Evolutionary conservation across 2,113 vertebrate genomes (phyloP).

Genomic region (Promerops cafer): DNA sequence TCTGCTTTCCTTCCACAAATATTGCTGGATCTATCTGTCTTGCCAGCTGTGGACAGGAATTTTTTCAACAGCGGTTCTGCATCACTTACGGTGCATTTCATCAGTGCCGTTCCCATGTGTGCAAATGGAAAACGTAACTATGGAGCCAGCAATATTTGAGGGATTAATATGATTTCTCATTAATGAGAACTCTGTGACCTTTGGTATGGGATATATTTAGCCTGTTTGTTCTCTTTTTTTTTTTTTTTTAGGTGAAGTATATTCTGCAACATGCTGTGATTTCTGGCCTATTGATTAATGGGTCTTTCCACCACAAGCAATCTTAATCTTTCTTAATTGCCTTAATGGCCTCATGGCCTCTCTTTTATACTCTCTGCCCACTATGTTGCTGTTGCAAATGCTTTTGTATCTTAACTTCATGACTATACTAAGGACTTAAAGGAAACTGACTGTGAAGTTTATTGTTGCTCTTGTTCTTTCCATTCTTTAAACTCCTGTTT

Average conservation of each 20-base stretch:
- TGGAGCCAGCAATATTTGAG: conserved; percentile 3
- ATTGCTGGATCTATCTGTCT: neutral
- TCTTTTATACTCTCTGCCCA: conserved; percentile 68
- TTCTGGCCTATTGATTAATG: conserved; percentile 80
- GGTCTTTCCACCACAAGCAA: conserved; percentile 73
- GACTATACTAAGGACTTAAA: conserved; percentile 56
- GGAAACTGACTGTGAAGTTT: conserved; percentile 60
- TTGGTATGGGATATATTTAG: conserved; percentile 59
- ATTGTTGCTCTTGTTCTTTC: conserved; percentile 43
- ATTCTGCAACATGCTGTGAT: conserved; percentile 74
- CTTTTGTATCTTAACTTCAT: conserved; percentile 76
- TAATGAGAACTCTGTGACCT: conserved; percentile 27
- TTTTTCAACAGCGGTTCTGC: neutral
- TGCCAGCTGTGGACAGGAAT: neutral
- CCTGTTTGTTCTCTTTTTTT: neutral
- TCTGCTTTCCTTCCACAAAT: neutral
- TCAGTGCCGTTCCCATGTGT: neutral
- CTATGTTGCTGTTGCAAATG: conserved; percentile 68
- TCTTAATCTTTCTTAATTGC: conserved; percentile 83
- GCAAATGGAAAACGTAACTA: conserved; percentile 5
- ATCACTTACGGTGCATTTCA: neutral
- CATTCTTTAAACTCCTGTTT: conserved; percentile 51
- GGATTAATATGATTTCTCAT: conserved; percentile 58
- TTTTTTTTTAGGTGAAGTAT: conserved; percentile 38
- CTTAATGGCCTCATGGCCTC: conserved; percentile 74